Evolutionary conservation across 2,113 vertebrate species (phyloP).

Genomic region (Crypturellus undulatus): DNA sequence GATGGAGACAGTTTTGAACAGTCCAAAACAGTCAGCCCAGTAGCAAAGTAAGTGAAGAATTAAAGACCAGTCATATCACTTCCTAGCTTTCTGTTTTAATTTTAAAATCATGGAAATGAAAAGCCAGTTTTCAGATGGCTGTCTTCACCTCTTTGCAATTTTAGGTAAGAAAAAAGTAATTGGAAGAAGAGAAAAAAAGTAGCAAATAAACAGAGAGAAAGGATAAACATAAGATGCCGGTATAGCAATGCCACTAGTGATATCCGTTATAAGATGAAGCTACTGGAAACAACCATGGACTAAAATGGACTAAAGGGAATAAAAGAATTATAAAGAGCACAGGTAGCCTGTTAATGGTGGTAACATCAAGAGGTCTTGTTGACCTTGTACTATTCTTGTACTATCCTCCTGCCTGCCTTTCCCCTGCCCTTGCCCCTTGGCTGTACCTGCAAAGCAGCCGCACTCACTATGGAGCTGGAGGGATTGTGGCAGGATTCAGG

Average conservation of each 20-base stretch:
- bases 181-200: not conserved
- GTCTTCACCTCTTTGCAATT: not conserved
- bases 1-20: not conserved
- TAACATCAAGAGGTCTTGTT: not conserved
- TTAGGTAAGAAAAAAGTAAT: not conserved
- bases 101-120: not conserved
- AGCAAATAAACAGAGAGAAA: not conserved
- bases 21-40: not conserved
- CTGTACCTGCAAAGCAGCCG: not conserved
- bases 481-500: not conserved
- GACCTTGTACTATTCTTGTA: not conserved
- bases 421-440: not conserved
- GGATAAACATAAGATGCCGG: not conserved
- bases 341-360: not conserved
- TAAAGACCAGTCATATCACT: not conserved
- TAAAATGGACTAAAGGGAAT: not conserved
- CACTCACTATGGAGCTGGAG: not conserved
- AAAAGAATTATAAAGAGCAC: not conserved
- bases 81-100: not conserved
- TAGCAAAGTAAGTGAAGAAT: not conserved
- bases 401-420: not conserved
- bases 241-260: not conserved
- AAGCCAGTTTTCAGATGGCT: not conserved
- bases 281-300: not conserved
- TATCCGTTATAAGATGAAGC: not conserved